Evolutionary conservation across 1,140 invertebrate genomes (phyloP).

Genomic region (Pygmarrhopalites habei): DNA sequence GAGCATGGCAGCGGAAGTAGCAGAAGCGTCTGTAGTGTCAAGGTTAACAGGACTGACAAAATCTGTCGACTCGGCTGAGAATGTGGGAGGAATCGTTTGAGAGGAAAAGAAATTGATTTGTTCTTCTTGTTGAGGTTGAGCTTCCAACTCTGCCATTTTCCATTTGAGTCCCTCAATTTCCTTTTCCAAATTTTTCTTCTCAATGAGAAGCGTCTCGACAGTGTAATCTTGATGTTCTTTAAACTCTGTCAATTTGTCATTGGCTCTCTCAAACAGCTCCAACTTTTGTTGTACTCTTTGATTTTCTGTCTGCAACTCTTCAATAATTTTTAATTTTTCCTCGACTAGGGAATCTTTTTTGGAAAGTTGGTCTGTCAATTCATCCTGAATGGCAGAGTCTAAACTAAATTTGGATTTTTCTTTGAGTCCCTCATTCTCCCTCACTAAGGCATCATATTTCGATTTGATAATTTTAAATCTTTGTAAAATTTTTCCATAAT

Average conservation of each 20-base stretch:
- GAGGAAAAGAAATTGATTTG: too few species aligned
- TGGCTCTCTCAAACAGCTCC: constrained; percentile 65
- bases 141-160: constrained; percentile 44
- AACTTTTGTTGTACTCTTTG: constrained; percentile 59
- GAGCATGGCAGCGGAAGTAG: background rate
- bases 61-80: constrained; percentile 13
- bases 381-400: constrained; percentile 48
- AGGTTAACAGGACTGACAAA: background rate
- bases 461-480: constrained; percentile 65
- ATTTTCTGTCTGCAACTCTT: constrained; percentile 56
- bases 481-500: constrained; percentile 56
- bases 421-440: constrained; percentile 54
- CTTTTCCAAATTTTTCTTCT: constrained; percentile 61
- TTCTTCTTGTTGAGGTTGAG: background rate
- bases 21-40: background rate
- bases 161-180: constrained; percentile 43
- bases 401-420: constrained; percentile 57
- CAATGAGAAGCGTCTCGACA: constrained; percentile 57
- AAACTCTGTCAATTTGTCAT: constrained; percentile 65
- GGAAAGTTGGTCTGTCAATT: constrained; percentile 46
- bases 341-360: constrained; percentile 61
- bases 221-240: constrained; percentile 72
- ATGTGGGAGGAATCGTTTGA: background rate
- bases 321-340: constrained; percentile 56
- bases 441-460: constrained; percentile 58